A percentile compares a stretch with the other conserved stretches of the same genome.
These are phyloP conservation scores for Chauna torquata DNA, from an alignment of 2,113 vertebrate genomes.

Conservation along the genomic window DNA sequence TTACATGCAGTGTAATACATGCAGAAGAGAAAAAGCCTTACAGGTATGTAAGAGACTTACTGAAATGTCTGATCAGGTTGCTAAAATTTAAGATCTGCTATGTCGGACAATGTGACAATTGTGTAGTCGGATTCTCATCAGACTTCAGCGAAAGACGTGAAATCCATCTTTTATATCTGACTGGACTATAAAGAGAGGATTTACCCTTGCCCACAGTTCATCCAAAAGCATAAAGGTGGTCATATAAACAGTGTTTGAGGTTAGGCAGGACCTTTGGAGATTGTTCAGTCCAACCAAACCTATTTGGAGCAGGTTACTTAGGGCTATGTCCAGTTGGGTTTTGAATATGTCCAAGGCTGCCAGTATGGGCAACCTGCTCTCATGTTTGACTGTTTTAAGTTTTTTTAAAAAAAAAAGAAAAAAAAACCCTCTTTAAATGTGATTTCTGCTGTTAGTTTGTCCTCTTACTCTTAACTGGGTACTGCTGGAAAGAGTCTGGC, in stretches of 20 bases:
- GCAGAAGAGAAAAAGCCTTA: not conserved
- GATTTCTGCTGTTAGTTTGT: not conserved
- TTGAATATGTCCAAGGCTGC: not conserved
- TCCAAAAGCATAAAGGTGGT: not conserved
- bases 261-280: not conserved
- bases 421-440: too few species aligned
- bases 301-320: not conserved
- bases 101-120: not conserved
- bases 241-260: accelerated
- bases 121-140: accelerated
- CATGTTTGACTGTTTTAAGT: not conserved
- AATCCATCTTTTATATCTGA: not conserved
- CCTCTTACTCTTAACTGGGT: too few species aligned
- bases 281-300: accelerated
- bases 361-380: not conserved
- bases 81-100: not conserved
- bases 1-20: accelerated
- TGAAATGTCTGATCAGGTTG: not conserved
- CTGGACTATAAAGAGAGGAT: not conserved
- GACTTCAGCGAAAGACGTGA: not conserved
- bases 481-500: not conserved
- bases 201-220: not conserved
- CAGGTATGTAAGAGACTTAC: too few species aligned
- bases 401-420: not conserved
- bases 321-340: accelerated